A percentile compares a stretch with the other conserved stretches of the same genome.
Conservation (phyloP, 2,113 vertebrate genomes). For the Pygathrix nemaeus region DNA sequence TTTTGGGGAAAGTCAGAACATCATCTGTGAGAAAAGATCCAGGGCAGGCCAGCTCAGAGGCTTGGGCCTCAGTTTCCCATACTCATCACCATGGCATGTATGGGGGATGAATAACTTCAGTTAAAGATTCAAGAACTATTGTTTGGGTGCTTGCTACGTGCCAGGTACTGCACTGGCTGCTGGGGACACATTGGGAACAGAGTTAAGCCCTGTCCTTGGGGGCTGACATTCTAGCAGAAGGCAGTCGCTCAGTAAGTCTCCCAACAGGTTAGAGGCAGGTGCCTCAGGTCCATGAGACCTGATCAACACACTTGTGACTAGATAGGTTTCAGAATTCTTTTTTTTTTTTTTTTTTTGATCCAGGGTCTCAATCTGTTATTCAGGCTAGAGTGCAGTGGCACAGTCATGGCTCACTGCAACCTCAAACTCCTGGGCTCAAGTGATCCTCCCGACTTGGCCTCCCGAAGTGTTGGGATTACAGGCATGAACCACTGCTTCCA, state of each 20-base stretch:
- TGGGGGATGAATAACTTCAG: neutral
- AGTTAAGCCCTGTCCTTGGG: neutral
- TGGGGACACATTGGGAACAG: neutral
- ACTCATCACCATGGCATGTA: neutral
- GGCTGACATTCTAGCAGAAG: neutral
- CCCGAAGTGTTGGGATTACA: neutral
- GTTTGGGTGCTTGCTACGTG: neutral
- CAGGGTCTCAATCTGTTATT: neutral
- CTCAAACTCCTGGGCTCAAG: neutral
- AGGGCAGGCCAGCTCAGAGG: neutral
- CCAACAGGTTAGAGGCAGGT: neutral
- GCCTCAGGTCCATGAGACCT: neutral
- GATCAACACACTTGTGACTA: neutral
- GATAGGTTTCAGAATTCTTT: neutral
- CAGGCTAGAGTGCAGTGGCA: neutral
- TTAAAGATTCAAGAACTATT: neutral
- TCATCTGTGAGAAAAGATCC: conserved; percentile 44
- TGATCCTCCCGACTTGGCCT: neutral
- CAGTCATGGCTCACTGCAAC: neutral
- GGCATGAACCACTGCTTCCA: neutral
- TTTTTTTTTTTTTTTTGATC: neutral
- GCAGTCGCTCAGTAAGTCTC: neutral
- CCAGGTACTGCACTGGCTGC: neutral
- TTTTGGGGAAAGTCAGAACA: conserved; percentile 70
- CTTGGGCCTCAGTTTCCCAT: conserved; percentile 50